Percentiles rank a stretch among this genome's conserved stretches.
Evolutionary conservation across 2,113 vertebrate genomes (phyloP).

Genomic region (Gracilinanus agilis): DNA sequence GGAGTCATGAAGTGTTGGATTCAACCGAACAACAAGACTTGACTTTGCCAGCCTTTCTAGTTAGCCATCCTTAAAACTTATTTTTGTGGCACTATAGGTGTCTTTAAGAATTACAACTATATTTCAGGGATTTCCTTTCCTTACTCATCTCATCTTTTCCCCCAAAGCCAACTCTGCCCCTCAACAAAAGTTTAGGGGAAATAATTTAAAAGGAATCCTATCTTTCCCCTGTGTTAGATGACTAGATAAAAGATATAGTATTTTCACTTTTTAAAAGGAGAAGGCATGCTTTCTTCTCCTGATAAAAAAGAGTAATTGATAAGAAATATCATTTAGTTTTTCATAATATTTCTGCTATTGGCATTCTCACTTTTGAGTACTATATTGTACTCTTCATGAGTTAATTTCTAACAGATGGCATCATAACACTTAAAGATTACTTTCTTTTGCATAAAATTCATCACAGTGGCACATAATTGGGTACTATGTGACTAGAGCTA

Average conservation of each 20-base stretch:
- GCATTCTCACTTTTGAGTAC: slow-evolving; percentile 6
- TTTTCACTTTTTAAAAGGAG: slow-evolving; percentile 46
- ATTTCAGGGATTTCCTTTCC: slow-evolving; percentile 35
- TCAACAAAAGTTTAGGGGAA: slow-evolving; percentile 46
- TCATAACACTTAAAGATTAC: slow-evolving; percentile 46
- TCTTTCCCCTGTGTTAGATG: slow-evolving; percentile 48
- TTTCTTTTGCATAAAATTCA: slow-evolving; percentile 48
- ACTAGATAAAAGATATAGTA: neutral
- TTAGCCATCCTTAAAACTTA: neutral
- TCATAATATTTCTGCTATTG: slow-evolving; percentile 42
- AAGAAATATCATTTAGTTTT: slow-evolving; percentile 20
- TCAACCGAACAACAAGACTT: no score
- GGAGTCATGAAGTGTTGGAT: no score
- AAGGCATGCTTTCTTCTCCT: slow-evolving; percentile 33
- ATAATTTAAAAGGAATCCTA: slow-evolving; percentile 14
- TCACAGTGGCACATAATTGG: slow-evolving; percentile 27
- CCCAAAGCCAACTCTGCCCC: slow-evolving; percentile 10
- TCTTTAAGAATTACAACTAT: slow-evolving; percentile 26
- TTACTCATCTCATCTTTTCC: neutral
- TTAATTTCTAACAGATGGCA: slow-evolving; percentile 49
- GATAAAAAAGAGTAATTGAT: slow-evolving; percentile 35
- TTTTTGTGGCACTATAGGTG: slow-evolving; percentile 34
- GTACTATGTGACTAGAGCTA: slow-evolving; percentile 39
- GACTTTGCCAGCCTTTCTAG: no score
- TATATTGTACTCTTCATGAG: slow-evolving; percentile 56